Evolutionary conservation across 2,797 vertebrate genomes (phyloP), one percentile per base, ranked within the genome.

Genomic region (Kryptopterus vitreolus): DNA sequence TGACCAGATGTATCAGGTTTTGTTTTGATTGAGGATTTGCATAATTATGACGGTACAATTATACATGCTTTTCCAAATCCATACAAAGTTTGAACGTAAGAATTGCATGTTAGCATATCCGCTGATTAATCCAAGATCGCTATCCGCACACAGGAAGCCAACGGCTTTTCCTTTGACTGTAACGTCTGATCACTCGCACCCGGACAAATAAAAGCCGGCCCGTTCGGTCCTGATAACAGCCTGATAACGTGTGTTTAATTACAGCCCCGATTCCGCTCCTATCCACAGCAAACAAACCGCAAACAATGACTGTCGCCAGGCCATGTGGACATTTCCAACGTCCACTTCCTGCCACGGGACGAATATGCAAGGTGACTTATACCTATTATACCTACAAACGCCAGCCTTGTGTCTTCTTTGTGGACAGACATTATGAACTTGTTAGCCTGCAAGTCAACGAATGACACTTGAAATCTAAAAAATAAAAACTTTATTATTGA

Each of bases 271-370:
- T 76, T 59, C 79, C 16, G 9, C 22, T 26, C 35, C 33, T 69
- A 82, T 80, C 78, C 43, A 77, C 38, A 15, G 77, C 48, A 69
- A 79, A 83, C 73, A 71, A 69, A 50, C 62, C 59, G 53, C 76
- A n/a, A n/a, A 31, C 68, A 65, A 65, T 24, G 38, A 58, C 50
- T 18, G 79, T 24, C 75, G 63, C 29, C 57, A 74, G 48, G 55
- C 55, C 13, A 58, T 53, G 61, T 69, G 68, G 61, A 77, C 46
- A 62, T 31, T 72, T 46, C 46, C 12, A 29, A 71, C 26, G 38
- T 70, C 8, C 5, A 13, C 16, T 78, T 80, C 62, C 70, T 78
- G 58, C 68, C 65, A 73, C 8, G 29, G 16, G 35, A 38, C 74
- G 38, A 33, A 7, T 26, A 55, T 15, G 57, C 53, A 81, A 81